These are phyloP conservation scores for Ormyrus nitidulus DNA, from an alignment of 2,888 invertebrate genomes.

Conservation along the genomic window DNA sequence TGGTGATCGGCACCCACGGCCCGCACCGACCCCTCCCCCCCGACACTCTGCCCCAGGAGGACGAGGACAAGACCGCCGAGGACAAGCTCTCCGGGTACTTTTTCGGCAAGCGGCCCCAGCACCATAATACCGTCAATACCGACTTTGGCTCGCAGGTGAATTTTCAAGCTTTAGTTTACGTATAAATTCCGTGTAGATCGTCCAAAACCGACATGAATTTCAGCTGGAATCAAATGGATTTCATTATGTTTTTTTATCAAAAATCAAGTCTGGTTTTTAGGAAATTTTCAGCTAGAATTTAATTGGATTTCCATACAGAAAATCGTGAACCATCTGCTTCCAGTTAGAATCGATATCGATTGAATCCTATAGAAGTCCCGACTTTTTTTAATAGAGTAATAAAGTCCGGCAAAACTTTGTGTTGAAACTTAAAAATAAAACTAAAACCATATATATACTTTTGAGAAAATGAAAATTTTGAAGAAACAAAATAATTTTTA, in stretches of 20 bases:
- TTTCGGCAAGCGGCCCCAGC: constrained; percentile 51
- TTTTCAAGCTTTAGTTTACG: neutral
- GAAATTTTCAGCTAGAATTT: too few relatives aligned
- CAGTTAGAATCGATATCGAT: too few relatives aligned
- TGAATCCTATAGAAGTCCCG: neutral
- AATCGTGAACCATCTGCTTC: too few relatives aligned
- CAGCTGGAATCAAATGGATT: neutral
- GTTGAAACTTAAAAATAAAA: neutral
- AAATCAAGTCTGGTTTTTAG: neutral
- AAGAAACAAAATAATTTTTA: neutral
- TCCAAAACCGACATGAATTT: neutral
- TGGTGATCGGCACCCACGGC: constrained; percentile 78
- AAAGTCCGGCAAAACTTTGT: neutral
- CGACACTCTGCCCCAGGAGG: constrained; percentile 68
- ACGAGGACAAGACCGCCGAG: constrained; percentile 56
- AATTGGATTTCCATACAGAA: too few relatives aligned
- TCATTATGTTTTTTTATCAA: neutral
- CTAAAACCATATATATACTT: neutral
- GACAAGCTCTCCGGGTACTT: constrained; percentile 17
- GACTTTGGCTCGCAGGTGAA: constrained; percentile 69
- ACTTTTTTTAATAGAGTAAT: neutral
- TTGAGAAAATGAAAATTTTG: neutral
- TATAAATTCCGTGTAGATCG: too few relatives aligned
- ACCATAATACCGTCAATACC: constrained; percentile 73
- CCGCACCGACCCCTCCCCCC: constrained; percentile 76